Base-by-base conservation (phyloP, 2,888 invertebrate species). In the Cosmia pyralina region DNA sequence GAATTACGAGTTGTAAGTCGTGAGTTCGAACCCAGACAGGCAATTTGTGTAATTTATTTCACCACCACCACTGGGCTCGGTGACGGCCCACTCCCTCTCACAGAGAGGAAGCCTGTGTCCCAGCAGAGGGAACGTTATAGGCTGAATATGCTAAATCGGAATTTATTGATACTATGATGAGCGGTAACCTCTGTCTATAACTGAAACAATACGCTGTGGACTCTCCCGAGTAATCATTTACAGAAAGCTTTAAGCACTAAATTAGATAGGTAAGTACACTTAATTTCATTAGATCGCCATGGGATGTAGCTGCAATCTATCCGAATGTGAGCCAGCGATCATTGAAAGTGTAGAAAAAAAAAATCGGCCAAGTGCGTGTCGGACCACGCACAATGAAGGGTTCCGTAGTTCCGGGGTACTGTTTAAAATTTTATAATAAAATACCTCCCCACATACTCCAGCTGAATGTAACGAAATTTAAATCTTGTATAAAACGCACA, bases 281-380 rank as follows among this genome's bases (percentile, higher is more conserved):
- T 50, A 34, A 46, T 52, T 17, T 1, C 13, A 46, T 22, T n/a
- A n/a, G 0, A 22, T 50, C 17, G 3, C 4, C 4, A n/a, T 63
- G 34, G 2, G 15, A 48, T 70, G 46, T 28, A 22, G 48, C 8
- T 41, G 38, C 10, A 28, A 53, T 68, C 41, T 22, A 62, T 10
- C 4, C 22, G n/a, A 17, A 50, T 6, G 22, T 48, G 5, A 19
- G 11, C 0, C 22, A 69, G 10, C 48, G 10, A 75, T 70, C 17
- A 77, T 46, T 57, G 62, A 77, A 50, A 15, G 0, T 34, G 53
- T 19, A 68, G 22, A 69, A 72, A 53, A 52, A 52, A 73, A 28
- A 28, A n/a, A n/a, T n/a, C n/a, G n/a, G n/a, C n/a, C n/a, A n/a
- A n/a, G n/a, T n/a, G n/a, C n/a, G n/a, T n/a, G n/a, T n/a, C n/a